phyloP scores from a whole-genome alignment of 2,797 vertebrate genomes.

The Podarcis siculus region DNA sequence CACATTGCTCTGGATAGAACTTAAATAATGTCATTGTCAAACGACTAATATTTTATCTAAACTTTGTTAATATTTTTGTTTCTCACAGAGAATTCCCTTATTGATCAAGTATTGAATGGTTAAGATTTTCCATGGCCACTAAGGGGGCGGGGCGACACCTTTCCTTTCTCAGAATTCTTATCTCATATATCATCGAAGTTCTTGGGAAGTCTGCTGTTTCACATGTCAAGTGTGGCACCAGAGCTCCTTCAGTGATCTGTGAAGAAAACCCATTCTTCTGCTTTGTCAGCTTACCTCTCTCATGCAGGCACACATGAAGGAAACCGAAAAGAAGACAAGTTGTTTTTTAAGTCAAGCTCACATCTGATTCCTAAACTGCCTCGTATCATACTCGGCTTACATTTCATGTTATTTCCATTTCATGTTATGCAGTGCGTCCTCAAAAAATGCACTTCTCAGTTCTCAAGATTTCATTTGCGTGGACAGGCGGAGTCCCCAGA shows the following conservation, averaged over 20 bases:
- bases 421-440: background rate
- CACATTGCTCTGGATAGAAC: background rate
- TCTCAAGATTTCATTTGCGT: background rate
- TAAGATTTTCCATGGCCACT: background rate
- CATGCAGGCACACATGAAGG: background rate
- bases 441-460: background rate
- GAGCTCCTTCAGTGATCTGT: background rate
- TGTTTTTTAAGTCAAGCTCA: conserved; percentile 14
- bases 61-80: background rate
- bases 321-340: background rate
- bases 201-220: background rate
- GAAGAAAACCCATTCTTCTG: conserved; percentile 8
- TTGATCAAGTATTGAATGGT: background rate
- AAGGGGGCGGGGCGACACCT: background rate
- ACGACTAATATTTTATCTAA: background rate
- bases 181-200: background rate
- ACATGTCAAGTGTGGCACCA: background rate
- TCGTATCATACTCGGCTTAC: background rate
- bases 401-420: conserved; percentile 19
- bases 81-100: background rate
- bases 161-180: background rate
- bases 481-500: too few species aligned
- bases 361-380: conserved; percentile 22
- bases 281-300: conserved; percentile 28
- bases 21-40: background rate